Evolutionary conservation across 2,888 invertebrate genomes (phyloP), one percentile per base, ranked within the genome.

Genomic region (Pediacus dermestoides): DNA sequence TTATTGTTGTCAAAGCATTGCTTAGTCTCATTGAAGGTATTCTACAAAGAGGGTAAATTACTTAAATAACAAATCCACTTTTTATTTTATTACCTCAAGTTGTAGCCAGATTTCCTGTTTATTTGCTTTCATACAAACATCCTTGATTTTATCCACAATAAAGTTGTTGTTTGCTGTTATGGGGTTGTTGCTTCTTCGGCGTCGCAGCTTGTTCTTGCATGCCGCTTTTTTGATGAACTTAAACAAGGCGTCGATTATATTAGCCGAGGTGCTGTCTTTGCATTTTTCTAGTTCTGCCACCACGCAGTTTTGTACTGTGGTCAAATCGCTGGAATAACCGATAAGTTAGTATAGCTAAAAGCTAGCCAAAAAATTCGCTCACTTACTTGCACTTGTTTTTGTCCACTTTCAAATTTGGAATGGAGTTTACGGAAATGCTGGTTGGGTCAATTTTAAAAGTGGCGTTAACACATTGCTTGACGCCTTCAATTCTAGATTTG

Each of bases 181-280:
- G n/a, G n/a, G n/a, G n/a, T n/a, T n/a, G n/a, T n/a, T n/a, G n/a
- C n/a, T n/a, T n/a, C n/a, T n/a, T n/a, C n/a, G n/a, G n/a, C n/a
- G n/a, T n/a, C n/a, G n/a, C n/a, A n/a, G n/a, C n/a, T 39, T 43
- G 16, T 53, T 51, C 26, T 56, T 54, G 33, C 61, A 61, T 18
- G 56, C 48, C 1, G 47, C 42, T 55, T 81, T 82, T 52, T 77
- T 78, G 2, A 88, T 72, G 59, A 77, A 86, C 46, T 76, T 78
- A 59, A 87, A 80, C 36, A 88, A 72, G 0, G 87, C 79, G 42
- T 87, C 85, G 0, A 82, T 76, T 57, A 88, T 80, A 67, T 88
- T 88, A 18, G 79, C 81, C 0, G 88, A 85, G 0, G 88, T 88
- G 2, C 85, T 82, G 30, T 85, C 82, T 0, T 66, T 57, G 55